phyloP scores from a whole-genome alignment of 1,140 invertebrate species.

The Rhysida immarginata region DNA sequence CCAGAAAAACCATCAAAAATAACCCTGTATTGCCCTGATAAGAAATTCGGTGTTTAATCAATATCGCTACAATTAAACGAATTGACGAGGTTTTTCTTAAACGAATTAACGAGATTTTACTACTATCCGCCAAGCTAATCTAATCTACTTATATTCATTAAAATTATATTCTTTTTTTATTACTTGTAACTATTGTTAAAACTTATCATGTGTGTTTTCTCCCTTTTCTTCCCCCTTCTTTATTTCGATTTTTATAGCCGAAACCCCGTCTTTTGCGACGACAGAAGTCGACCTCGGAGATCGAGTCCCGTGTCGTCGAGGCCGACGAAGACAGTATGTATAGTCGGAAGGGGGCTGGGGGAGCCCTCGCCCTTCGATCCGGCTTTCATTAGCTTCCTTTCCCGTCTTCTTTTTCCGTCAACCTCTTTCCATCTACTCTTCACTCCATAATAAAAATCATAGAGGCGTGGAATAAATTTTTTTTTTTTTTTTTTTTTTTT shows the following conservation, averaged over 20 bases:
- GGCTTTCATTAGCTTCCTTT: neutral
- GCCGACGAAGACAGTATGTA: conserved; percentile 28
- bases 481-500: neutral
- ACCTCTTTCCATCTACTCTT: neutral
- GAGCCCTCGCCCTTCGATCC: neutral
- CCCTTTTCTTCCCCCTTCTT: no score
- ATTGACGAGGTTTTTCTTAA: no score
- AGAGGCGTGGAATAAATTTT: neutral
- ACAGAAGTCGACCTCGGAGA: conserved; percentile 60
- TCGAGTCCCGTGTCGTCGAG: conserved; percentile 30
- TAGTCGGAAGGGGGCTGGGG: neutral
- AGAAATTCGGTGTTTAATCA: no score
- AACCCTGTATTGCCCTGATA: no score
- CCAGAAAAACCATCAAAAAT: no score
- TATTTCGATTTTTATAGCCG: conserved; percentile 45
- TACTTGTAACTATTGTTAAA: no score
- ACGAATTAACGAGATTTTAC: no score
- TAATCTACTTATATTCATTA: no score
- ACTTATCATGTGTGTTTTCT: no score
- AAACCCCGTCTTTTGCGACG: conserved; percentile 64
- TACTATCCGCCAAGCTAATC: no score
- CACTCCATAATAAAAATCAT: neutral
- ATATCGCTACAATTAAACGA: no score
- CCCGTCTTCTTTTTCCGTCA: neutral
- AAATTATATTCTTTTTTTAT: no score